Base-by-base conservation (phyloP, 2,888 invertebrate species). In the Oligia fasciuncula region DNA sequence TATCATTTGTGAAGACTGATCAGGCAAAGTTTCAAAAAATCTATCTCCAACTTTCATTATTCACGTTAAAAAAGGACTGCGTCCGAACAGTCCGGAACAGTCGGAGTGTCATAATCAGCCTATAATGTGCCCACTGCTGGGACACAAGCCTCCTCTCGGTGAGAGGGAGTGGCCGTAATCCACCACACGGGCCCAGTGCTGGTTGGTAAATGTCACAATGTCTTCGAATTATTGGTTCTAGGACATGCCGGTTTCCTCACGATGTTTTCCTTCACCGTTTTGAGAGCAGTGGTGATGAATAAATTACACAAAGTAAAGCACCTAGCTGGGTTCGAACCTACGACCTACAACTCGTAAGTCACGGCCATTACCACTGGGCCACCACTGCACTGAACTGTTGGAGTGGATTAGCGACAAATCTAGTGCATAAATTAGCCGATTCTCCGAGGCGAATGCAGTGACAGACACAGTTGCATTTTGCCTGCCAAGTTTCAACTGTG, bases 371-470 rank as follows among this genome's bases (percentile, higher is more conserved):
- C 54, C 19, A 54, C 54, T 54, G 19, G 8, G 54, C 54, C 0
- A 54, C 8, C 1, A n/a, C n/a, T 60, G 57, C 57, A n/a, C 11
- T 60, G n/a, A n/a, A n/a, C 11, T n/a, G 57, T 11, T 60, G 14
- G 74, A 69, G 79, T 72, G 87, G 90, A 91, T 93, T 92, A 92
- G 73, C 85, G 80, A 81, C 79, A 91, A 91, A 91, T 91, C 89
- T 76, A 35, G 46, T 75, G 83, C 84, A 92, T 93, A 94, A 92
- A 93, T 94, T 93, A 91, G 76, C 84, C 66, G 81, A 89, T 91
- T 91, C 92, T 89, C 83, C 51, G 70, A 68, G 82, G 87, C 82
- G 76, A 81, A 87, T 84, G 78, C 82, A 71, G 77, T 85, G 87
- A 89, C 88, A 85, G 83, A 85, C 87, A 88, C 88, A 81, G 86